phyloP scores from a whole-genome alignment of 2,888 invertebrate species.

The Germaria angustata region DNA sequence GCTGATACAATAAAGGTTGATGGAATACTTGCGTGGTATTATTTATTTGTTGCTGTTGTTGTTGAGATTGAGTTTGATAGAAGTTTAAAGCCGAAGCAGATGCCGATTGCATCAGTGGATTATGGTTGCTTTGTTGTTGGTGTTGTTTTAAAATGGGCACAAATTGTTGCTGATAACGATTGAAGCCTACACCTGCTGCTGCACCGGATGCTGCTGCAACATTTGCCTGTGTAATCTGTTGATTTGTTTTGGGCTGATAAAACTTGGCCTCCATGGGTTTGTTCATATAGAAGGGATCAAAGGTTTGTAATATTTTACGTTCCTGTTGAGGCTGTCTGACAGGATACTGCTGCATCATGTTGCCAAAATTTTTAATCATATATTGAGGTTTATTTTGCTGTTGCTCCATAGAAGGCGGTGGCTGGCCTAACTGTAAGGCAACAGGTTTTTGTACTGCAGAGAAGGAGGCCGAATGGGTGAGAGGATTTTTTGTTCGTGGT shows the following conservation, averaged over 20 bases:
- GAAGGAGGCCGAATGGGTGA: conserved; percentile 77
- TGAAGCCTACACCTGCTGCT: conserved; percentile 33
- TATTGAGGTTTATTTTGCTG: conserved; percentile 67
- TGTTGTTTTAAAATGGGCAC: conserved; percentile 45
- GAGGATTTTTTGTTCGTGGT: conserved; percentile 68
- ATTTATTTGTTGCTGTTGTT: conserved; percentile 66
- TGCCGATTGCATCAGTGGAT: conserved; percentile 75
- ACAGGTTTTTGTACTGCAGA: conserved; percentile 74
- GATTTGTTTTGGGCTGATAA: conserved; percentile 65
- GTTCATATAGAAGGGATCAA: conserved; percentile 78
- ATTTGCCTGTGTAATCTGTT: conserved; percentile 29
- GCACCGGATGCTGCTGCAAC: conserved; percentile 25
- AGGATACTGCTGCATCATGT: conserved; percentile 66
- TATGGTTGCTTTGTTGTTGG: conserved; percentile 62
- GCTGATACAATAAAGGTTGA: conserved; percentile 44
- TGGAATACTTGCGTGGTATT: conserved; percentile 66
- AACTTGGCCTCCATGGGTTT: conserved; percentile 34
- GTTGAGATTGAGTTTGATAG: conserved; percentile 67
- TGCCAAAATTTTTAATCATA: conserved; percentile 58
- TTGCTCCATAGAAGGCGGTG: conserved; percentile 21
- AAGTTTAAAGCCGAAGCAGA: conserved; percentile 60
- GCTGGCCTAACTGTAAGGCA: conserved; percentile 68
- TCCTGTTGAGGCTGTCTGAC: conserved; percentile 67
- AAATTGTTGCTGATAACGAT: conserved; percentile 58
- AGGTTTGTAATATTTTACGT: conserved; percentile 77